Evolutionary conservation across 2,888 invertebrate genomes (phyloP).

Genomic region (Brachypterus glaber): DNA sequence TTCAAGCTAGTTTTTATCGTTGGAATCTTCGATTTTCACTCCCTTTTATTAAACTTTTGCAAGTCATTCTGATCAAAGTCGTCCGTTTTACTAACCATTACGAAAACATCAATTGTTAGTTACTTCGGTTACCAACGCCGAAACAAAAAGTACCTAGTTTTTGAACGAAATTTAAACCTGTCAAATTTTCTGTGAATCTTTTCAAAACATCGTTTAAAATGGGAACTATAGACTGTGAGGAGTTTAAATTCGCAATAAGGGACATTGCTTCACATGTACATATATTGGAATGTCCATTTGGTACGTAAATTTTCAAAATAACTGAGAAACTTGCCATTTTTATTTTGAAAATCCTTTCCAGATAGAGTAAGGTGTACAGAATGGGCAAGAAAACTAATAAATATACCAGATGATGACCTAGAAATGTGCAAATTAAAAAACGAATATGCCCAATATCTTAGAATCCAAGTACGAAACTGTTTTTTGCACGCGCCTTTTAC

Average conservation of each 20-base stretch:
- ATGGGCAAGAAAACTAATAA: constrained; percentile 44
- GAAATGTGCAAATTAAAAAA: constrained; percentile 42
- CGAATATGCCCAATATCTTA: constrained; percentile 45
- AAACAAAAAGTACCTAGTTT: background rate
- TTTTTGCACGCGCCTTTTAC: constrained; percentile 44
- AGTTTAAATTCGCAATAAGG: constrained; percentile 37
- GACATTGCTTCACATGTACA: constrained; percentile 37
- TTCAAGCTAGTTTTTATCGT: too few relatives aligned
- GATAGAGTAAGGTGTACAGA: constrained; percentile 47
- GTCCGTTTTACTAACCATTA: background rate
- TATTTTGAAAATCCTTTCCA: constrained; percentile 20
- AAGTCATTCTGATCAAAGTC: constrained; percentile 9
- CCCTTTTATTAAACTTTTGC: constrained; percentile 8
- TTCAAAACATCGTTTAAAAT: constrained; percentile 25
- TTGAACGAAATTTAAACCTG: background rate
- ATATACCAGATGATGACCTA: constrained; percentile 39
- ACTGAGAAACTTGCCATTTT: constrained; percentile 1
- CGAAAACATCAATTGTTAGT: background rate
- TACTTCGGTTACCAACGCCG: background rate
- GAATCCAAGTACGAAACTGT: constrained; percentile 43
- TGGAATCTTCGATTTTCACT: too few relatives aligned
- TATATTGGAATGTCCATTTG: constrained; percentile 35
- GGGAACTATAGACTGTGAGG: constrained; percentile 36
- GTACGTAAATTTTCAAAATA: too few relatives aligned
- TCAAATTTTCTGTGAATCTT: background rate